Evolutionary conservation across 2,888 invertebrate genomes (phyloP), one percentile per base, ranked within the genome.

Genomic region (Hypomecis punctinalis): DNA sequence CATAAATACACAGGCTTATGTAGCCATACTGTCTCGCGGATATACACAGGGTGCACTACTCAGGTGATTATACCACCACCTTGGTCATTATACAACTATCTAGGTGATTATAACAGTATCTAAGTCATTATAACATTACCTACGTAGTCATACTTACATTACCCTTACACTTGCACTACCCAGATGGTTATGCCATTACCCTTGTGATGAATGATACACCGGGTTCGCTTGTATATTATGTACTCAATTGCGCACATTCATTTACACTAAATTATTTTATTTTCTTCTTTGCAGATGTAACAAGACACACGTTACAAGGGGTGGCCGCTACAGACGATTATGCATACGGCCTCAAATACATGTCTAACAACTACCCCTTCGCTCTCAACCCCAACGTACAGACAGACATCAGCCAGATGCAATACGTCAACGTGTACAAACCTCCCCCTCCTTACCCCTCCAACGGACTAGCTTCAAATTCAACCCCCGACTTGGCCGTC

Each of bases 391-490:
- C 89, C 0, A 88, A 85, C 68, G 85, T 90, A 4, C 88, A 88
- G 64, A 77, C 88, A 0, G 93, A 93, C 67, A 74, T 93, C 59
- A 89, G 93, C 51, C 94, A 94, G 47, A 80, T 95, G 45, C 94
- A 94, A 54, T 92, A 95, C 77, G 88, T 96, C 23, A 95, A 96
- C 78, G 93, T 96, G 6, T 96, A 95, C 81, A 97, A 97, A 83
- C 97, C 97, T 0, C 97, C 98, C 0, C 97, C 97, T 0, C 97
- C 97, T 0, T 97, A 97, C 88, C 96, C 97, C 0, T 95, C 95
- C 0, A 95, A 95, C 78, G 94, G 96, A 0, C 89, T 96, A n/a
- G 96, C 96, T 55, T 97, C 97, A 7, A 97, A 96, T 75, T 97
- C 97, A 0, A 97, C 97, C 0, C 97, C 97, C 0, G 97, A 97